Evolutionary conservation across 1,140 invertebrate genomes (phyloP).

Genomic region (Steinernema feltiae): DNA sequence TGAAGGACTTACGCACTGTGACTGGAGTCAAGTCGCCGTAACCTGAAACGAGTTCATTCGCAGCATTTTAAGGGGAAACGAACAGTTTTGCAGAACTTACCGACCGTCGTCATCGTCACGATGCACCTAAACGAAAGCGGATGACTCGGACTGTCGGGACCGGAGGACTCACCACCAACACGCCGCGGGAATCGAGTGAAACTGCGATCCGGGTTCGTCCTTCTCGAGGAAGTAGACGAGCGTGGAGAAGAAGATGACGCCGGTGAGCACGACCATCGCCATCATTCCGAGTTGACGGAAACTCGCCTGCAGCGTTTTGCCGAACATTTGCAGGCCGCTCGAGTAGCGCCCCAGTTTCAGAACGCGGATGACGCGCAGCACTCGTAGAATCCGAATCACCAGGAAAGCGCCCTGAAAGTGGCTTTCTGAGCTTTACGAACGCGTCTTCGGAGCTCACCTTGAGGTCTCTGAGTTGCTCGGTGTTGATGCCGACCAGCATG

Average conservation of each 20-base stretch:
- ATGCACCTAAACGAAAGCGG: too few species aligned
- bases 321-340: conserved; percentile 50
- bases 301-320: conserved; percentile 46
- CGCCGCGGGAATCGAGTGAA: conserved; percentile 55
- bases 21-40: conserved; percentile 38
- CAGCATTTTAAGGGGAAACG: too few species aligned
- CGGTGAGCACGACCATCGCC: conserved; percentile 50
- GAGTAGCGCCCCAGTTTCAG: conserved; percentile 46
- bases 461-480: conserved; percentile 60
- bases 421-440: background rate
- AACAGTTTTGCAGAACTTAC: conserved; percentile 38
- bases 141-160: too few species aligned
- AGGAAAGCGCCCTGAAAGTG: conserved; percentile 44
- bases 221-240: conserved; percentile 56
- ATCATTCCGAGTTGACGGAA: conserved; percentile 51
- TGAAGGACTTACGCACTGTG: conserved; percentile 35
- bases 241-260: conserved; percentile 55
- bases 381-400: conserved; percentile 49
- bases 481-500: conserved; percentile 59
- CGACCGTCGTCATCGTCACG: conserved; percentile 51
- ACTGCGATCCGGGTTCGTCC: conserved; percentile 48
- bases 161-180: too few species aligned
- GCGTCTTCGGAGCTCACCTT: conserved; percentile 25
- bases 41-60: conserved; percentile 14
- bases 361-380: conserved; percentile 46